Percentiles rank a stretch among this genome's conserved stretches.
Evolutionary conservation across 2,797 vertebrate genomes (phyloP).

Genomic region (Zenarchopterus dispar): DNA sequence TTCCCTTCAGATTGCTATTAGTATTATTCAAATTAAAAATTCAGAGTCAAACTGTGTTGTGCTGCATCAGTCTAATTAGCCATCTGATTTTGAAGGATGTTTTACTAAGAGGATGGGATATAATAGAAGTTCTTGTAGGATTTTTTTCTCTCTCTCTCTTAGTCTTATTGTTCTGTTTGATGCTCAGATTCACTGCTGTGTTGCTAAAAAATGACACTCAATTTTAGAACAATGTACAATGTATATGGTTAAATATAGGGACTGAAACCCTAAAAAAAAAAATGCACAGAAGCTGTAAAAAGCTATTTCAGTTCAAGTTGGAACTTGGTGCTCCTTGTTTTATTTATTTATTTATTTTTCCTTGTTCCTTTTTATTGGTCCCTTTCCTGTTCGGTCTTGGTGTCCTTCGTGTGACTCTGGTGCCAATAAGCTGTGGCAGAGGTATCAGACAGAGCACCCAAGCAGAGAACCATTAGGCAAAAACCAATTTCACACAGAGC

Average conservation of each 20-base stretch:
- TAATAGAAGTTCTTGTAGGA: conserved; percentile 3
- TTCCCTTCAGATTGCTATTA: too few species aligned
- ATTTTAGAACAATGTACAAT: neutral
- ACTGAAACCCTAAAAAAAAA: neutral
- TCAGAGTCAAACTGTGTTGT: conserved; percentile 30
- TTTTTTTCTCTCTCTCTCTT: neutral
- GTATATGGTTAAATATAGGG: neutral
- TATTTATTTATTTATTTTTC: neutral
- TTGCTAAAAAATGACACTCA: neutral
- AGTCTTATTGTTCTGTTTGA: neutral
- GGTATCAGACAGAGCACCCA: conserved; percentile 79
- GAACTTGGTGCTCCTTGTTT: neutral
- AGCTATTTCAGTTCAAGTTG: conserved; percentile 3
- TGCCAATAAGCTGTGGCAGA: conserved; percentile 74
- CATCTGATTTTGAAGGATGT: conserved; percentile 31
- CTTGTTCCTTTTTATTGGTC: conserved; percentile 53
- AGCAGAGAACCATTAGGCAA: conserved; percentile 87
- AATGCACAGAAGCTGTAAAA: neutral
- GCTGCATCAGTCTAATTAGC: conserved; percentile 48
- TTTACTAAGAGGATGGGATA: neutral
- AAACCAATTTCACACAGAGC: conserved; percentile 88
- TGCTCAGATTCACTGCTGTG: neutral
- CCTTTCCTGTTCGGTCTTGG: conserved; percentile 52
- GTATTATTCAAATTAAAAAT: conserved; percentile 18
- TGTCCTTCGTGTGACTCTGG: conserved; percentile 71